Evolutionary conservation across 2,888 invertebrate species (phyloP), one percentile per base, ranked within the genome.

Genomic region (Asteroscopus sphinx): DNA sequence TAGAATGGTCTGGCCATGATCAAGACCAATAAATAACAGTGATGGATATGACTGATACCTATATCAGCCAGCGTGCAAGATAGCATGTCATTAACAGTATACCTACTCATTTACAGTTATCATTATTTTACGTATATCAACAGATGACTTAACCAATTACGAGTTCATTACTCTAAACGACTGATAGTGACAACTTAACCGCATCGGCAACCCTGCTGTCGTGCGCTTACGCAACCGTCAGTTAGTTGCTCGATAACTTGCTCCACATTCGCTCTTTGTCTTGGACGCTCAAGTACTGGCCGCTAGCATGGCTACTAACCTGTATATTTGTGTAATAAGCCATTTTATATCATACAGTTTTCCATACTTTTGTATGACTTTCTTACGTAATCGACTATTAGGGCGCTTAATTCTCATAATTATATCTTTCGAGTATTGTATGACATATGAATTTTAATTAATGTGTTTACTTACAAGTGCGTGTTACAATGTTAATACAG

Each of bases 241-340:
- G 83, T 85, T 86, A 86, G 83, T 83, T 80, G 85, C 79, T 85
- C 84, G 85, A 87, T 86, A 89, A 88, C 87, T 89, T 87, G 91
- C 88, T 92, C 91, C 82, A 93, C 89, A 92, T 93, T 91, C 83
- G 85, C 84, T 89, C 85, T 88, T 92, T 92, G 92, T 91, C 83
- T 90, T 73, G 62, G 70, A 68, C 68, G 71, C 77, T 76, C 75
- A 75, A 67, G 79, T 76, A 60, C 69, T 56, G 54, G 35, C 49
- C 45, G 37, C 12, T 61, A 41, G 62, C 51, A 52, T 80, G 73
- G 68, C 72, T 66, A 68, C 69, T 73, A 68, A 62, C 72, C 70
- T 68, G 72, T 75, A 67, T 72, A 64, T 41, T 61, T 60, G 54
- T 53, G 54, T 41, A 64, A 65, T 65, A 61, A 64, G 45, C 51